Evolutionary conservation across 2,113 vertebrate genomes (phyloP), one percentile per base, ranked within the genome.

Genomic region (Argyrosomus japonicus): DNA sequence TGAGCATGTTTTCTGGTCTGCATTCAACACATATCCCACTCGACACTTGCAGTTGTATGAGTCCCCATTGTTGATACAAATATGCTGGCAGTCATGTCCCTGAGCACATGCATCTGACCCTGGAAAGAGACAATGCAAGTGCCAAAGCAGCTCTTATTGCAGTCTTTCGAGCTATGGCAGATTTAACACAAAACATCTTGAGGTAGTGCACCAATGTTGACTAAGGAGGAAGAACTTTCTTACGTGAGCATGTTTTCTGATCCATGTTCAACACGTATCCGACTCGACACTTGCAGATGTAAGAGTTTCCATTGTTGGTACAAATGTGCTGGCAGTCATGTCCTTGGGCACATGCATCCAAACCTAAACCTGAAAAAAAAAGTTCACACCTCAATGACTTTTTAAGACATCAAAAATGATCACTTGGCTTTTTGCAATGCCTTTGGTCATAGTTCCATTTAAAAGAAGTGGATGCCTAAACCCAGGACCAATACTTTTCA

Each of bases 1-100:
- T 88, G 96, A 95, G 71, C 96, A 97, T 11, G 95, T 96, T 86
- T 91, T 96, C 80, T 76, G 54, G 72, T 97, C 95, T 74, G 90
- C 78, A 53, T 96, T 96, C 88, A 97, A 77, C 51, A 86, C 75
- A 51, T 95, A 96, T 40, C 95, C 95, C 63, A 85, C 77, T 0
- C 36, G 91, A 93, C 96, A 97, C 84, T 91, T 85, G 78, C 96
- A 96, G 47, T 69, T 81, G 23, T 93, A 91, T 0, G 86, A 95
- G 5, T 82, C 85, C 0, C 88, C 86, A 40, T 74, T 93, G 15
- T 83, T 94, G 82, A 95, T 87, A 75, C 95, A 96, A 62, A 94
- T 73, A 1, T 96, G 96, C 63, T 96, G 93, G 68, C 36, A 61
- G 27, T 61, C 60, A 62, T 62, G 19, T 40, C 13, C 91, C 21